Evolutionary conservation across 35 echinoderm and acorn worm genomes (phyloP), one percentile per base, ranked within the genome.

Genomic region (Ophioderma brevispina): DNA sequence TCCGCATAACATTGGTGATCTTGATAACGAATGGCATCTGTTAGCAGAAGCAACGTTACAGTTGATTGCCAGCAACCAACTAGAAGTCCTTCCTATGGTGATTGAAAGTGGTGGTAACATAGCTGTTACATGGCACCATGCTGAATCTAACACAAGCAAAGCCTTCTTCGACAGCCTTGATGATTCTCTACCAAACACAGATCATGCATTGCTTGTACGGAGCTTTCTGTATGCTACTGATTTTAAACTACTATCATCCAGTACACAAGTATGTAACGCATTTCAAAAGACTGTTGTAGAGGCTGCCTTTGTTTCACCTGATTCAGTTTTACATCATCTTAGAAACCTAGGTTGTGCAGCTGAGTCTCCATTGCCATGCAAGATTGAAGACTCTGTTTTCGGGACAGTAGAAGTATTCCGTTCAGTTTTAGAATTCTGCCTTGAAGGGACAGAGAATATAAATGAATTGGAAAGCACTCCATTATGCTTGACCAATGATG

Each of bases 81-180:
- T 70, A 25, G 59, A 70, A 25, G 59, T 70, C 28, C 59, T 70
- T 70, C 59, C 59, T 25, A 25, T 70, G 59, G n/a, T 2, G 23
- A 31, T 40, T 19, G 81, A 8, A 43, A 23, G 33, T 49, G 39
- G 31, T 5, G 31, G 25, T 4, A 17, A 25, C 19, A 50, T 21
- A 31, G 18, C 33, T 18, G 52, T 56, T 32, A 49, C 15, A 21
- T 52, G 37, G 21, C 40, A 83, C 30, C 81, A 83, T 49, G 19
- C 40, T 5, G 50, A 40, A 1, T 33, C 37, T 43, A 32, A 19
- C 52, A 1, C 40, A 10, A 83, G 81, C 33, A 11, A 17, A 31
- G 81, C 81, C 33, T 83, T 43, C 40, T 83, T 83, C 33, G 42
- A 83, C 52, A 46, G 50, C 81, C 28, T 83, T 19, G 40, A 1